phyloP scores from a whole-genome alignment of 2,113 vertebrate species.

The Zosterops hypoxanthus region DNA sequence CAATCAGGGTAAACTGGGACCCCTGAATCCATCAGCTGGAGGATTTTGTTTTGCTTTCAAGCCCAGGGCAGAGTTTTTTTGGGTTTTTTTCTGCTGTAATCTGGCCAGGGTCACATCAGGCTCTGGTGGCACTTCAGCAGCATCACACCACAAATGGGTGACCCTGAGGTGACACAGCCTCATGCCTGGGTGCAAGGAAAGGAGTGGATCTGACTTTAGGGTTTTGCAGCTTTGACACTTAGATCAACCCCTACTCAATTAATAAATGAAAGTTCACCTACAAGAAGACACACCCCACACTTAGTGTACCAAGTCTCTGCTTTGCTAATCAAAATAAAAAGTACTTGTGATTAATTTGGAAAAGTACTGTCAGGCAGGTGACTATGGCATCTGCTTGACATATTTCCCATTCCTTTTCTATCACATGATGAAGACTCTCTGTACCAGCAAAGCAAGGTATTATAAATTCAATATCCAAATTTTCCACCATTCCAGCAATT shows the following conservation, averaged over 20 bases:
- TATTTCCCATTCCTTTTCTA: not conserved
- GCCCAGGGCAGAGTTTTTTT: not conserved
- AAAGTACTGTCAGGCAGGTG: not conserved
- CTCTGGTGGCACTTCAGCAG: not conserved
- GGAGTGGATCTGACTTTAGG: too few species aligned
- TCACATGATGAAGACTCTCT: not conserved
- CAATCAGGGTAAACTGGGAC: not conserved
- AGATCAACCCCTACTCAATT: not conserved
- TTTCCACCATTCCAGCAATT: slow-evolving; percentile 34
- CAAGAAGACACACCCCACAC: not conserved
- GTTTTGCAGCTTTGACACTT: not conserved
- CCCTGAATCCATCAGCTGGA: not conserved
- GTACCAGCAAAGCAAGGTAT: not conserved
- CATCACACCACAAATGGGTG: not conserved
- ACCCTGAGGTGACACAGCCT: not conserved
- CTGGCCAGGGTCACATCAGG: not conserved
- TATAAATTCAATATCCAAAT: not conserved
- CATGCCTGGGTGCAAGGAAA: not conserved
- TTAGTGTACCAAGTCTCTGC: not conserved
- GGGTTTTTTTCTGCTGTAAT: not conserved
- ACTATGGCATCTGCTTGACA: not conserved
- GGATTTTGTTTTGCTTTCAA: not conserved
- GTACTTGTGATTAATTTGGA: not conserved
- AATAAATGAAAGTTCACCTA: not conserved
- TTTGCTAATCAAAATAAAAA: not conserved